Evolutionary conservation across 2,797 vertebrate genomes (phyloP).

Genomic region (Neosilurus hyrtlii): DNA sequence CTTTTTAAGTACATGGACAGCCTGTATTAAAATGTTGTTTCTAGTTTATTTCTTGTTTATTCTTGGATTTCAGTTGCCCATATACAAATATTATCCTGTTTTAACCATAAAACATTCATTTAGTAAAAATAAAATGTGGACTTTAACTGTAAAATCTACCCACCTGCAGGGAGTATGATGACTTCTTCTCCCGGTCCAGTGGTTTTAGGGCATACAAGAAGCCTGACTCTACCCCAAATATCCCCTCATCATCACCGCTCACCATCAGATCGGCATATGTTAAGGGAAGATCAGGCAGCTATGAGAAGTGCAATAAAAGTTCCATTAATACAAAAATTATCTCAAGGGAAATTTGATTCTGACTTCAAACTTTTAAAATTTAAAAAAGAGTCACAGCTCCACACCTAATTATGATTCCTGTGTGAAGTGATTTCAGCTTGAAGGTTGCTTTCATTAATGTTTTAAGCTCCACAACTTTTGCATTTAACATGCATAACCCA

Average conservation of each 20-base stretch:
- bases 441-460: neutral
- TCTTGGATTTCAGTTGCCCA: neutral
- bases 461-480: neutral
- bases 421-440: neutral
- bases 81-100: neutral
- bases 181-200: constrained; percentile 83
- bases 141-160: neutral
- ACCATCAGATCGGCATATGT: constrained; percentile 71
- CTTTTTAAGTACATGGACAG: neutral
- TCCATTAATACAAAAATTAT: neutral
- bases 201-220: constrained; percentile 78
- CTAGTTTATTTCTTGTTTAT: neutral
- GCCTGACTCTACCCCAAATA: constrained; percentile 81
- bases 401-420: neutral
- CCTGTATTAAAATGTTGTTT: neutral
- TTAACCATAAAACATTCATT: neutral
- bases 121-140: neutral
- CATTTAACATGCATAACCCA: neutral
- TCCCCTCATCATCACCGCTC: constrained; percentile 72
- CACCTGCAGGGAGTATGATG: constrained; percentile 80
- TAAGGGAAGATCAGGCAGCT: constrained; percentile 70
- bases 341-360: neutral
- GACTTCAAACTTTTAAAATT: neutral
- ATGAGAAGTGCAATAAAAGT: constrained; percentile 3
- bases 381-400: neutral